Evolutionary conservation across 2,113 vertebrate genomes (phyloP).

Genomic region (Mirounga angustirostris): DNA sequence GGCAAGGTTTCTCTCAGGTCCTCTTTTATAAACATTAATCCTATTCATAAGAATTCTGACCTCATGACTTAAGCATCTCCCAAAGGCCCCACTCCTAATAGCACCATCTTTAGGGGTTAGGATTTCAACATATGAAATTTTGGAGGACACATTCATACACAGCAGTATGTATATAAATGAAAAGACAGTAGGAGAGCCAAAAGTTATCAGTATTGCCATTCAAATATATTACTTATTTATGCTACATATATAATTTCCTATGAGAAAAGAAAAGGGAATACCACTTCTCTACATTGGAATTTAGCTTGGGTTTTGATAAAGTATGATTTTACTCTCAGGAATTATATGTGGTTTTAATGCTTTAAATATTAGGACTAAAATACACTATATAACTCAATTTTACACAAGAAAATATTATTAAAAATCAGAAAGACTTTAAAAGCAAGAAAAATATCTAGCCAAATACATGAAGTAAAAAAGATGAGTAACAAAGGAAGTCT

Average conservation of each 20-base stretch:
- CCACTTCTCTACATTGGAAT: neutral
- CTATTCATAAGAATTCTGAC: neutral
- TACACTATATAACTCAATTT: neutral
- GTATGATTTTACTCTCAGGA: neutral
- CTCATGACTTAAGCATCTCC: neutral
- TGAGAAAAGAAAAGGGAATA: neutral
- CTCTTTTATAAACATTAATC: neutral
- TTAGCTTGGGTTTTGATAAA: constrained; percentile 26
- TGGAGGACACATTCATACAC: neutral
- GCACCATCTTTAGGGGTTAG: neutral
- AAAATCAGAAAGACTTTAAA: constrained; percentile 52
- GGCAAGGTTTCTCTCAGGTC: neutral
- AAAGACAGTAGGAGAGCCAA: neutral
- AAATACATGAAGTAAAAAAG: constrained; percentile 39
- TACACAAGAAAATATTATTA: constrained; percentile 28
- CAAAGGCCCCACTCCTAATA: neutral
- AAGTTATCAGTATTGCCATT: neutral
- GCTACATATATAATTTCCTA: neutral
- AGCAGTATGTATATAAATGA: neutral
- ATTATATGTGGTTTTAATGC: neutral
- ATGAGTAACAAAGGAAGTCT: neutral
- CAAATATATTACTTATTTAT: neutral
- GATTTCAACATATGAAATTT: neutral
- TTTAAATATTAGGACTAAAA: constrained; percentile 29
- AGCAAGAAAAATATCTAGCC: neutral